Evolutionary conservation across 2,113 vertebrate genomes (phyloP).

Genomic region (Progne subis): DNA sequence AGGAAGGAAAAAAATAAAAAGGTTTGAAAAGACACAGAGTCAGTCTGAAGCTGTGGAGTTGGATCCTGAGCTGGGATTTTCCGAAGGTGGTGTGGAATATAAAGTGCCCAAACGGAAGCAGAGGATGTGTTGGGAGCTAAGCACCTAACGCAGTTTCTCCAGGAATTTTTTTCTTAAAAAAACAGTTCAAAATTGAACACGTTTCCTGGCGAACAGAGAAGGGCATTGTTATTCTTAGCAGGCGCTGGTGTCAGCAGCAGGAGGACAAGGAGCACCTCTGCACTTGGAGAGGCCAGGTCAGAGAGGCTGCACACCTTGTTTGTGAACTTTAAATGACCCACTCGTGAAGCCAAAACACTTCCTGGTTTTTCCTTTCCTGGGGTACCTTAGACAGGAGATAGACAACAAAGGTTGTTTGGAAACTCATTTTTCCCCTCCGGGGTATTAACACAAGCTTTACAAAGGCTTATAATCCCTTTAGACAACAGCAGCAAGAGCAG

Average conservation of each 20-base stretch:
- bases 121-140: background rate
- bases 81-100: background rate
- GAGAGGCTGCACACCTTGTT: background rate
- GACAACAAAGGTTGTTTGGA: slow-evolving; percentile 48
- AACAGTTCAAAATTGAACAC: background rate
- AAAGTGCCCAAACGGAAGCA: background rate
- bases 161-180: no score
- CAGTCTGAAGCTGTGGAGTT: background rate
- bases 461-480: slow-evolving; percentile 72
- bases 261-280: background rate
- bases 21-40: background rate
- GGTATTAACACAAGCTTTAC: slow-evolving; percentile 69
- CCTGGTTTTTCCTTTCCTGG: background rate
- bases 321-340: background rate
- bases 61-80: background rate
- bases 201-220: background rate
- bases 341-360: background rate
- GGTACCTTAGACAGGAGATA: slow-evolving; percentile 23
- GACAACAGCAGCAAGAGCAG: slow-evolving; percentile 59
- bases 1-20: background rate
- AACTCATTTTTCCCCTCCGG: slow-evolving; percentile 57
- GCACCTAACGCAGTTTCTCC: background rate
- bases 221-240: background rate
- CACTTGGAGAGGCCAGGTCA: background rate
- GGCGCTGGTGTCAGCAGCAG: background rate